A percentile compares a stretch with the other conserved stretches of the same genome.
Evolutionary conservation across 2,888 invertebrate species (phyloP).

Genomic region (Agrotis puta): DNA sequence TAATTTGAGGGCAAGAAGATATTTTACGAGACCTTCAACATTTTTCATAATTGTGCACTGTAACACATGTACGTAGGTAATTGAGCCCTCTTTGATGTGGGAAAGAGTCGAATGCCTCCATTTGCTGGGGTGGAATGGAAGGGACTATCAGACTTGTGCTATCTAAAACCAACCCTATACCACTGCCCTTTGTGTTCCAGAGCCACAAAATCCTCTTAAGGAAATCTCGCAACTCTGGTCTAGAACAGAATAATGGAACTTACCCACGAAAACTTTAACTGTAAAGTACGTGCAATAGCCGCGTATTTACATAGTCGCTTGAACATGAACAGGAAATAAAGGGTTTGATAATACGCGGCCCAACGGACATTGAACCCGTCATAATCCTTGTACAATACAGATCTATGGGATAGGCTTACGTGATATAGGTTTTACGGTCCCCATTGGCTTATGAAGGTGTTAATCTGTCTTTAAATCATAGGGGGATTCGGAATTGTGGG

Average conservation of each 20-base stretch:
- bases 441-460: constrained; percentile 52
- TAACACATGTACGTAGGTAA: too few species aligned
- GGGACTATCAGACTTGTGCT: too few species aligned
- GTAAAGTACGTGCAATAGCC: constrained; percentile 12
- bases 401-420: constrained; percentile 41
- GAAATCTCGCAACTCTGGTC: too few species aligned
- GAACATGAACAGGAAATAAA: constrained; percentile 50
- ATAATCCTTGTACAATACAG: constrained; percentile 61
- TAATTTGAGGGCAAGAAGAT: neutral
- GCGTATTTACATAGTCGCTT: constrained; percentile 54
- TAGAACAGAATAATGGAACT: neutral
- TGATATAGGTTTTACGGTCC: constrained; percentile 51
- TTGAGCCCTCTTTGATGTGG: too few species aligned
- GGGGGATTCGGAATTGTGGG: constrained; percentile 26
- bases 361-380: constrained; percentile 54
- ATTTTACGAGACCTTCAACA: neutral
- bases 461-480: constrained; percentile 61
- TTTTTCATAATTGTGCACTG: too few species aligned
- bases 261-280: constrained; percentile 16
- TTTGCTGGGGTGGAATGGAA: too few species aligned
- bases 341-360: constrained; percentile 40
- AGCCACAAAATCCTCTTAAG: too few species aligned
- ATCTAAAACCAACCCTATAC: too few species aligned
- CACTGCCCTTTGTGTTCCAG: too few species aligned
- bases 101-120: too few species aligned